Evolutionary conservation across 2,113 vertebrate species (phyloP).

Genomic region (Empidonax alnorum): DNA sequence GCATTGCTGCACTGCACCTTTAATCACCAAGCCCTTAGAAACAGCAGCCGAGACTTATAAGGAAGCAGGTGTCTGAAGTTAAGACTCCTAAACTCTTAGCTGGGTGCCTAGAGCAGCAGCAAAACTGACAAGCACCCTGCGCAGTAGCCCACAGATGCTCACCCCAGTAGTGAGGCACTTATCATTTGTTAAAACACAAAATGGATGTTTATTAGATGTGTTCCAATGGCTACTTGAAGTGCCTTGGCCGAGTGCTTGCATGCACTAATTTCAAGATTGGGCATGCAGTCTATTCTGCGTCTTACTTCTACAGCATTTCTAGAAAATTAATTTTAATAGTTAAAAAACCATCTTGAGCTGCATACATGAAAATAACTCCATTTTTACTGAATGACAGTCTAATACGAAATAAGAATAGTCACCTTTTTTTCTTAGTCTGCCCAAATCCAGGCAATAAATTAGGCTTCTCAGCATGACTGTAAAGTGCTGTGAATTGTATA

Average conservation of each 20-base stretch:
- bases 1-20: background rate
- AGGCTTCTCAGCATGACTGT: conserved; percentile 78
- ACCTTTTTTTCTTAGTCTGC: conserved; percentile 74
- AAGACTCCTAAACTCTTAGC: background rate
- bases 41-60: background rate
- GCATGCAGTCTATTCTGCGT: conserved; percentile 63
- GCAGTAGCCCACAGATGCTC: conserved; percentile 1
- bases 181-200: conserved; percentile 21
- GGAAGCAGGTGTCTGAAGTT: background rate
- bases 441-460: conserved; percentile 74
- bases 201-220: background rate
- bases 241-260: background rate
- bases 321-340: conserved; percentile 74
- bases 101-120: conserved; percentile 9
- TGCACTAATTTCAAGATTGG: background rate
- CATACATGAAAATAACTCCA: conserved; percentile 72
- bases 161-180: conserved; percentile 49
- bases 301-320: conserved; percentile 65
- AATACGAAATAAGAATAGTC: conserved; percentile 75
- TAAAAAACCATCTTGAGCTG: conserved; percentile 74
- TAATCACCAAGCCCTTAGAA: conserved; percentile 40
- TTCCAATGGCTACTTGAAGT: background rate
- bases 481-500: conserved; percentile 82
- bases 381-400: conserved; percentile 73
- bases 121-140: background rate